Conservation (phyloP, 1,140 invertebrate genomes). For the Pseudoatta argentina region DNA sequence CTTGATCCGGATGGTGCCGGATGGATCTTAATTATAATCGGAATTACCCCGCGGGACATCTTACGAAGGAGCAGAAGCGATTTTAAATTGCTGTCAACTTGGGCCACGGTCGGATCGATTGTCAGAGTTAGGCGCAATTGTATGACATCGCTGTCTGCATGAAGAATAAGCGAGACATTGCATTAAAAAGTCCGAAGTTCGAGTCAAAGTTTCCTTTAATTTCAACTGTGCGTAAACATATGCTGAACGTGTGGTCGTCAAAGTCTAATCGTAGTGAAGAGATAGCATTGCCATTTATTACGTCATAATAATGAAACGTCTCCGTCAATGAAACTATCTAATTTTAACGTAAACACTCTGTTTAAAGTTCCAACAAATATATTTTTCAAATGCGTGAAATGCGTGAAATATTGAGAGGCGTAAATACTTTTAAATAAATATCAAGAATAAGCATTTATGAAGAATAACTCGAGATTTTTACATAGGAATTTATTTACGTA, state of each 20-base stretch:
- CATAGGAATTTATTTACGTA: no score
- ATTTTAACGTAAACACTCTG: neutral
- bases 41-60: constrained; percentile 22
- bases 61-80: constrained; percentile 70
- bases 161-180: constrained; percentile 46
- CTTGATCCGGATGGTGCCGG: neutral
- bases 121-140: constrained; percentile 82
- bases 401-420: neutral
- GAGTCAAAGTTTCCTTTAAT: constrained; percentile 43
- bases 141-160: constrained; percentile 57
- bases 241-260: neutral
- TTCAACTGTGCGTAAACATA: constrained; percentile 24
- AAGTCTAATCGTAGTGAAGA: neutral
- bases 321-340: neutral
- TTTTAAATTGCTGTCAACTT: constrained; percentile 85
- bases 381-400: neutral
- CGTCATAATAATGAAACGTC: neutral
- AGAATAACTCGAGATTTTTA: constrained; percentile 1
- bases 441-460: neutral
- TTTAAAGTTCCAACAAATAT: neutral
- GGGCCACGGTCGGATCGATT: constrained; percentile 85
- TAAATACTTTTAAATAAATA: constrained; percentile 24
- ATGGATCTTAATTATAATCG: constrained; percentile 23
- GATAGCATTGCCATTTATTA: constrained; percentile 22
- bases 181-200: constrained; percentile 55